Evolutionary conservation across 2,797 vertebrate genomes (phyloP).

Genomic region (Philypnodon macrostomus): DNA sequence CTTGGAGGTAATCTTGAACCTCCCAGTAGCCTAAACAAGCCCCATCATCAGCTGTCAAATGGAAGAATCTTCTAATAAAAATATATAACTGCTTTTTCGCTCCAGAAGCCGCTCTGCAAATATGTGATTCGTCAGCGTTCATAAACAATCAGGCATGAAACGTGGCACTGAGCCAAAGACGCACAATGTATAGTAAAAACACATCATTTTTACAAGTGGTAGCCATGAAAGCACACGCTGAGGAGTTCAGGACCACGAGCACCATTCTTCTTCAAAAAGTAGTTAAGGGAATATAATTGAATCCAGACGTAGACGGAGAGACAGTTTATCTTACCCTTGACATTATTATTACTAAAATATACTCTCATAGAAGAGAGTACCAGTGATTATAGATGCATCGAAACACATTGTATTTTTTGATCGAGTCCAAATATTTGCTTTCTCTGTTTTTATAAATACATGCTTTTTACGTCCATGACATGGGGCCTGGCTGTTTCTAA

Average conservation of each 20-base stretch:
- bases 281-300: slow-evolving; percentile 25
- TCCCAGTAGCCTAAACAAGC: background rate
- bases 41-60: slow-evolving; percentile 2
- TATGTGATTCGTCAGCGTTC: slow-evolving; percentile 43
- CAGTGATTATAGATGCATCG: too few species aligned
- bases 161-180: slow-evolving; percentile 16
- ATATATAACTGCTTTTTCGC: slow-evolving; percentile 6
- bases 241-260: background rate
- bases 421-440: slow-evolving; percentile 13
- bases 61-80: slow-evolving; percentile 5
- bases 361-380: too few species aligned
- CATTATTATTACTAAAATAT: too few species aligned
- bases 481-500: too few species aligned
- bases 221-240: slow-evolving; percentile 4
- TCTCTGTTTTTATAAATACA: too few species aligned
- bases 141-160: slow-evolving; percentile 25
- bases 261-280: slow-evolving; percentile 15
- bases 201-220: slow-evolving; percentile 7
- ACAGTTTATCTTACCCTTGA: too few species aligned
- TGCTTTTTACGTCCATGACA: too few species aligned
- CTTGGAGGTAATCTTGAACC: background rate
- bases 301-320: slow-evolving; percentile 24
- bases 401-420: too few species aligned
- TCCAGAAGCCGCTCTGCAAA: slow-evolving; percentile 32
- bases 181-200: slow-evolving; percentile 27